Percentiles rank a stretch among this genome's conserved stretches.
Evolutionary conservation across 2,797 vertebrate species (phyloP).

Genomic region (Trematomus bernacchii): DNA sequence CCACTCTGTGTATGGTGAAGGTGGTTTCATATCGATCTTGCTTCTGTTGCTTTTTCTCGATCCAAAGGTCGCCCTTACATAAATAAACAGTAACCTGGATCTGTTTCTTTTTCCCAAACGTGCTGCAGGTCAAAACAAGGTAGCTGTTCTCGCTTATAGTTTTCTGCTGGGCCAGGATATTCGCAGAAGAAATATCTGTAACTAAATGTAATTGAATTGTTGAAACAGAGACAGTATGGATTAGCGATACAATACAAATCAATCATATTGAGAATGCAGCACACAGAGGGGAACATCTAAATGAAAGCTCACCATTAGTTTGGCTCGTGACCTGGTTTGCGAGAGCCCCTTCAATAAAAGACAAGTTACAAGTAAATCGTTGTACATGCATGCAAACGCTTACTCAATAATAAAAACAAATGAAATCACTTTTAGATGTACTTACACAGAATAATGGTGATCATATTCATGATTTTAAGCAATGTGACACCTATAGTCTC

Average conservation of each 20-base stretch:
- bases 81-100: constrained; percentile 35
- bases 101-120: constrained; percentile 1
- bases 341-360: constrained; percentile 29
- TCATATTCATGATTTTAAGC: constrained; percentile 24
- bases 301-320: constrained; percentile 22
- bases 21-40: neutral
- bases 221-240: constrained; percentile 8
- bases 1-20: constrained; percentile 12
- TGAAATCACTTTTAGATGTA: constrained; percentile 11
- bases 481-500: neutral
- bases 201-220: neutral
- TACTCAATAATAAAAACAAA: neutral
- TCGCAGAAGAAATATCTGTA: constrained; percentile 43
- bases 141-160: constrained; percentile 42
- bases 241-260: neutral
- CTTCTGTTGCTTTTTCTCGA: fast-evolving
- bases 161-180: constrained; percentile 38
- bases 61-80: constrained; percentile 18
- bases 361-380: neutral
- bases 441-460: constrained; percentile 57
- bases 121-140: constrained; percentile 61
- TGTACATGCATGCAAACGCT: neutral
- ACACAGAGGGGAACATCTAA: neutral
- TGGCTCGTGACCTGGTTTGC: constrained; percentile 5
- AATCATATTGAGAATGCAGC: neutral